phyloP scores from a whole-genome alignment of 2,888 invertebrate species.

The Spialia ferax region DNA sequence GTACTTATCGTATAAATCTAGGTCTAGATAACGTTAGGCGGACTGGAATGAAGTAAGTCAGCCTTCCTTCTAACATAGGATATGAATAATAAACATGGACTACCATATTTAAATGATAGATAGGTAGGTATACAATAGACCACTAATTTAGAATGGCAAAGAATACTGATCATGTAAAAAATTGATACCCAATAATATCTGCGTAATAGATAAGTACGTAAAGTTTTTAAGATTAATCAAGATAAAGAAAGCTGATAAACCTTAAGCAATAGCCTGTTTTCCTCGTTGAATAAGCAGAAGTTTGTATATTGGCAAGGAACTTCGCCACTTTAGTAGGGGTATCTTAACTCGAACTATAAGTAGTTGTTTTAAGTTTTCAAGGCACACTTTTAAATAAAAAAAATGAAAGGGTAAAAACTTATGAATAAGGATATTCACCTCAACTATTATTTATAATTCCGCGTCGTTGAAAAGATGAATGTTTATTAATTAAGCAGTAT shows the following conservation, averaged over 20 bases:
- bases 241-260: no score
- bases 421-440: neutral
- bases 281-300: no score
- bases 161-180: no score
- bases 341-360: no score
- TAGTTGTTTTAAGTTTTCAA: neutral
- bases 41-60: neutral
- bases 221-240: no score
- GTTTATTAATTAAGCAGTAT: neutral
- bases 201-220: no score
- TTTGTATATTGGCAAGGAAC: no score
- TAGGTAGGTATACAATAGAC: neutral
- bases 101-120: neutral
- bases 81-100: neutral
- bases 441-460: neutral
- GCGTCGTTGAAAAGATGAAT: neutral
- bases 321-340: no score
- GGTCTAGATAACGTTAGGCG: neutral
- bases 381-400: neutral
- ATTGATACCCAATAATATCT: no score
- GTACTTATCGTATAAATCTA: neutral
- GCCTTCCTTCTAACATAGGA: neutral
- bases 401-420: neutral
- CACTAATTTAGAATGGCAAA: neutral
- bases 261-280: no score